Evolutionary conservation across 2,113 vertebrate species (phyloP).

Genomic region (Polyodon spathula): DNA sequence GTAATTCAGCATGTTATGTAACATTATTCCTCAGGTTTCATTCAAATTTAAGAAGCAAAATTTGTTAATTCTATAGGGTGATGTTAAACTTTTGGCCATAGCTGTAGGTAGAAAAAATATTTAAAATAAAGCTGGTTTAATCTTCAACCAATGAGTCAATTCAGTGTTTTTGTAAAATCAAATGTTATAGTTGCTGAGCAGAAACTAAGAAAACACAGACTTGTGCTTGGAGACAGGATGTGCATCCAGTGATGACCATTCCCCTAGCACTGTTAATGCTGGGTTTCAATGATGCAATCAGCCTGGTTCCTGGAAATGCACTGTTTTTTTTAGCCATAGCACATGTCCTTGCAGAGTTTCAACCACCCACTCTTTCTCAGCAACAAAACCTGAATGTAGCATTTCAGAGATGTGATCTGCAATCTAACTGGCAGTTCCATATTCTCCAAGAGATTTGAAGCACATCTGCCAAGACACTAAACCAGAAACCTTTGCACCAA

Average conservation of each 20-base stretch:
- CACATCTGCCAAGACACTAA: no score
- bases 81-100: no score
- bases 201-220: neutral
- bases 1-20: no score
- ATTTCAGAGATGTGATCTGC: neutral
- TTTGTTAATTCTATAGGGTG: no score
- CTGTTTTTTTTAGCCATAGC: neutral
- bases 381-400: neutral
- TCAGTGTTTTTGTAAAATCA: no score
- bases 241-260: neutral
- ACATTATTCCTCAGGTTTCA: no score
- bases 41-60: no score
- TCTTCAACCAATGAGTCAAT: no score
- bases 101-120: no score
- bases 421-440: neutral
- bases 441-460: neutral
- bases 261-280: neutral
- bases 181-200: no score
- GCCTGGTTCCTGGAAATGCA: conserved; percentile 4
- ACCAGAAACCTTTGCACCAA: no score
- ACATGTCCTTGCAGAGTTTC: neutral
- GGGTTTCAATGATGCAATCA: neutral
- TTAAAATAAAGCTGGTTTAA: no score
- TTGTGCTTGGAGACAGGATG: neutral
- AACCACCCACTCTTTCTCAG: conserved; percentile 5